Evolutionary conservation across 2,888 invertebrate species (phyloP), one percentile per base, ranked within the genome.

Genomic region (Tanaodytes sp.): DNA sequence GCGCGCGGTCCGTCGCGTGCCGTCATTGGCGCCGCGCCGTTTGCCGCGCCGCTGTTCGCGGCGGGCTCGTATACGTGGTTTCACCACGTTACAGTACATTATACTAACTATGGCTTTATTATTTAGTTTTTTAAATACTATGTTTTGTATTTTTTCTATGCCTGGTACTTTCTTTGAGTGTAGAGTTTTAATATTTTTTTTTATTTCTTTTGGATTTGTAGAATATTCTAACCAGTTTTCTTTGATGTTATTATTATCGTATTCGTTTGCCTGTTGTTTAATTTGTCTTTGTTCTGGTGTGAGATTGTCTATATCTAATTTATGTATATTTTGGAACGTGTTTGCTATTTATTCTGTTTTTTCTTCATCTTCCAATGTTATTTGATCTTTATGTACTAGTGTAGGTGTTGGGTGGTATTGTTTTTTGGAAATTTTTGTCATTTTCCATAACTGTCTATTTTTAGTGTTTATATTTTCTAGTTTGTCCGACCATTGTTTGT

Each of bases 41-140:
- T n/a, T n/a, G n/a, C n/a, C n/a, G n/a, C n/a, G n/a, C n/a, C n/a
- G n/a, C n/a, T n/a, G n/a, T n/a, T n/a, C n/a, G n/a, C n/a, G n/a
- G n/a, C n/a, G n/a, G n/a, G n/a, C n/a, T n/a, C n/a, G n/a, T n/a
- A n/a, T n/a, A n/a, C n/a, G n/a, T n/a, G n/a, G n/a, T n/a, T n/a
- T n/a, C n/a, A n/a, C n/a, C n/a, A n/a, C n/a, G n/a, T n/a, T n/a
- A n/a, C n/a, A n/a, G n/a, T n/a, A n/a, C n/a, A n/a, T n/a, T n/a
- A n/a, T n/a, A n/a, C n/a, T n/a, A n/a, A 63, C 31, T 11, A 63
- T 1, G 11, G 48, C n/a, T 45, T 69, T 69, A 14, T 54, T 69
- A 14, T 33, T 46, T 1, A 69, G 6, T 11, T 64, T 52, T 59
- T 64, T 69, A 9, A 71, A 3, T 23, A 43, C 39, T 42, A 36